Evolutionary conservation across 2,797 vertebrate genomes (phyloP), one percentile per base, ranked within the genome.

Genomic region (Tolypeutes matacus): DNA sequence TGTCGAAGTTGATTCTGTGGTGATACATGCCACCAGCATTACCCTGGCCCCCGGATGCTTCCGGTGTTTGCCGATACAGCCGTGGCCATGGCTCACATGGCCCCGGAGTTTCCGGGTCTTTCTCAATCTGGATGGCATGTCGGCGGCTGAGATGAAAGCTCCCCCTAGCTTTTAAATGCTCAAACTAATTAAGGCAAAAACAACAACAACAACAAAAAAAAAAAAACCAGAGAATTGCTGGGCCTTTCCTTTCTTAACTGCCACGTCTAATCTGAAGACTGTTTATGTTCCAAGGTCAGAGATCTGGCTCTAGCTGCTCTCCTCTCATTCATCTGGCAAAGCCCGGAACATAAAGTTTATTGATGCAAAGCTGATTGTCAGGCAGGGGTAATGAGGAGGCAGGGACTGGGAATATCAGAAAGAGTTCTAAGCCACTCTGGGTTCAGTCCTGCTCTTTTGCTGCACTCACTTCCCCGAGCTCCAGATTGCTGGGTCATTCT

Each of bases 281-380:
- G 76, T 96, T 96, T 94, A 95, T 3, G n/a, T 77, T 92, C 85
- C 92, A 90, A 90, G 93, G 93, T 96, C 94, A 94, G 91, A 96
- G 96, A 90, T 94, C 86, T 67, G 72, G 53, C 86, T 60, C 76
- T 58, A 91, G 93, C 91, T 36, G 36, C 89, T 58, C 36, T 82
- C 96, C 56, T 89, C 86, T 87, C 53, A 62, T 85, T 94, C 88
- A 78, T 88, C 81, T 82, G 69, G 89, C 87, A 95, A 84, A 90
- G 81, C 58, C 34, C 0, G 10, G 67, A 85, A 94, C 89, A 11
- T 95, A 51, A 73, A 86, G 39, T 89, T 95, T 90, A 95, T 70
- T 91, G 86, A 89, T 77, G 76, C 95, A 87, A 92, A 96, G 34
- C 80, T 67, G 94, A 89, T 67, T 72, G 89, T 77, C 95, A 81